Evolutionary conservation across 2,888 invertebrate genomes (phyloP), one percentile per base, ranked within the genome.

Genomic region (Cepaea hortensis): DNA sequence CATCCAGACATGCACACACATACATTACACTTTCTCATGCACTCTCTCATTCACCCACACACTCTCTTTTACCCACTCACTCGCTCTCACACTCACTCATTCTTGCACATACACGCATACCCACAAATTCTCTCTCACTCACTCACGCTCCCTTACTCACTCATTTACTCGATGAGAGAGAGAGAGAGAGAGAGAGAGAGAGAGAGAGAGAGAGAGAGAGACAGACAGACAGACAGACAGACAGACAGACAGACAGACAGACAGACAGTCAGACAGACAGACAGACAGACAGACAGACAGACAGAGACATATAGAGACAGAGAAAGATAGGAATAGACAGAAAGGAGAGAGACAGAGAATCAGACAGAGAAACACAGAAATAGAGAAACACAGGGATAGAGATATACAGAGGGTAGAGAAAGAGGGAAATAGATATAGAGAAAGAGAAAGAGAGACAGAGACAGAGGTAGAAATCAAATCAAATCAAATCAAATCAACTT

Each of bases 181-280:
- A 50, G 70, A 35, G 5, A 82, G 82, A n/a, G 70, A 62, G 11
- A 4, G n/a, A 68, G n/a, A n/a, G 5, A 80, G 2, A 80, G 15
- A 68, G 13, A 82, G 68, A 70, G 48, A 82, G 13, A 82, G 68
- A 82, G 48, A 70, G 68, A 82, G 70, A 70, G 65, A 82, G 46
- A 82, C 50, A 68, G 46, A 70, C 5, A 82, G 55, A 70, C 70
- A 82, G 23, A 82, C 23, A 82, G 35, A 82, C 20, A 48, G 70
- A 82, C 70, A 70, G 70, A 50, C 20, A 46, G 70, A 50, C 48
- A 70, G 82, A 50, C 20, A 48, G 61, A 50, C 6, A 79, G 79
- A 79, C 50, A 79, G 79, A 61, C 5, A 50, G 15, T 50, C 6
- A 79, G 11, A 50, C 3, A 79, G 18, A 48, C 4, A 50, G 18